phyloP scores from a whole-genome alignment of 2,888 invertebrate genomes.

The Lasioglossum vierecki region DNA sequence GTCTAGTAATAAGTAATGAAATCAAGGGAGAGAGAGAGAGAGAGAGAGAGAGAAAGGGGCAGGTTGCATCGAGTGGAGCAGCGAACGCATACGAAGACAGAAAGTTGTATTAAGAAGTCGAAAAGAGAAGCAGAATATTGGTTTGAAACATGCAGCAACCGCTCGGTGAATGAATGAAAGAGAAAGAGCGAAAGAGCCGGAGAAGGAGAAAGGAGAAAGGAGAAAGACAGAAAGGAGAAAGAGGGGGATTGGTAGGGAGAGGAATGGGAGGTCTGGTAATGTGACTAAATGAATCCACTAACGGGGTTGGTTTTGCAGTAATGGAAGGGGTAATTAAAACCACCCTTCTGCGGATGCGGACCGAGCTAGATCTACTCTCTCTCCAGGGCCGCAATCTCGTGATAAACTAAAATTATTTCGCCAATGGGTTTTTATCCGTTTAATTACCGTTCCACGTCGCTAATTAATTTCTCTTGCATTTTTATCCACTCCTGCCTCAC shows the following conservation, averaged over 20 bases:
- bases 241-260: constrained; percentile 29
- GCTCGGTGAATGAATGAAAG: constrained; percentile 43
- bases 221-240: constrained; percentile 19
- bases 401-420: constrained; percentile 57
- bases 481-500: background rate
- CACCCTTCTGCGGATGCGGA: constrained; percentile 73
- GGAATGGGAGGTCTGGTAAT: constrained; percentile 73
- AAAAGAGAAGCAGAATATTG: constrained; percentile 58
- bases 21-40: background rate
- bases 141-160: constrained; percentile 59
- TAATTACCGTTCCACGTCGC: background rate
- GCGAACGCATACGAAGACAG: constrained; percentile 37
- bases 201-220: constrained; percentile 45
- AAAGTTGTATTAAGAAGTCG: constrained; percentile 52
- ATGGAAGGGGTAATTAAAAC: constrained; percentile 83
- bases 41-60: background rate
- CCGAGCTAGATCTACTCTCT: constrained; percentile 61
- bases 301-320: constrained; percentile 80
- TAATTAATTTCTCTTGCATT: background rate
- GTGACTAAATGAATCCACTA: constrained; percentile 83
- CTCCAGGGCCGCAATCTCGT: constrained; percentile 60
- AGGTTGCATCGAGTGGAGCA: constrained; percentile 16
- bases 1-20: background rate
- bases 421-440: constrained; percentile 26
- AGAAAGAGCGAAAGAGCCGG: constrained; percentile 41